These are phyloP conservation scores for Ommatoiulus sabulosus DNA, from an alignment of 2,888 invertebrate species.

Conservation along the genomic window DNA sequence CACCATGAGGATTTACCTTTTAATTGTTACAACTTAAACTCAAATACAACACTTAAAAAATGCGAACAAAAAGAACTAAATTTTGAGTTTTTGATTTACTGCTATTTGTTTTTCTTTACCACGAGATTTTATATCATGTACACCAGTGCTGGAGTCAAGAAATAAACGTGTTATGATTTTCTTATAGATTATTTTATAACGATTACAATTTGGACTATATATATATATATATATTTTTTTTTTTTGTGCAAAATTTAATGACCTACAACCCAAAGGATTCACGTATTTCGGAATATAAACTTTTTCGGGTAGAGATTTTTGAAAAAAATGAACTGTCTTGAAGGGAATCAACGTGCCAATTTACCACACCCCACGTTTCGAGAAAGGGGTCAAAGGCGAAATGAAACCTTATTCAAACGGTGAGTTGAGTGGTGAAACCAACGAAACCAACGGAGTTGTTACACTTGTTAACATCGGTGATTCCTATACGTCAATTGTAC, in stretches of 20 bases:
- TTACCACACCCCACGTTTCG: conserved; percentile 27
- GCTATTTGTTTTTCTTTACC: conserved; percentile 27
- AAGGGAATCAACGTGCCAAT: conserved; percentile 38
- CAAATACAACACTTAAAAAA: conserved; percentile 25
- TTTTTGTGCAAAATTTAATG: not conserved
- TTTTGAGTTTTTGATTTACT: not conserved
- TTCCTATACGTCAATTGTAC: not conserved
- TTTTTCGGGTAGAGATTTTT: not conserved
- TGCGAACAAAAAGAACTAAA: not conserved
- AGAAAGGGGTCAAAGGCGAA: conserved; percentile 6
- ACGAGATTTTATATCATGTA: not conserved
- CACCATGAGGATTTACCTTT: too few species aligned
- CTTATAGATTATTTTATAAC: not conserved
- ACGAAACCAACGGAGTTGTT: conserved; percentile 26
- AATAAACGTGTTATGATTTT: not conserved
- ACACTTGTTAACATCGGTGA: not conserved
- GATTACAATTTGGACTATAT: not conserved
- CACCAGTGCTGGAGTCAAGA: conserved; percentile 36
- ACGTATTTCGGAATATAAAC: not conserved
- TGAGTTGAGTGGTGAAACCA: conserved; percentile 40
- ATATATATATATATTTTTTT: too few species aligned
- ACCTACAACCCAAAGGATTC: conserved; percentile 43
- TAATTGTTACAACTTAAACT: not conserved
- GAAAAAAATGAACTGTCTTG: not conserved
- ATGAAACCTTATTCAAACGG: conserved; percentile 24